Evolutionary conservation across 2,888 invertebrate genomes (phyloP).

Genomic region (Heliconius charithonia): DNA sequence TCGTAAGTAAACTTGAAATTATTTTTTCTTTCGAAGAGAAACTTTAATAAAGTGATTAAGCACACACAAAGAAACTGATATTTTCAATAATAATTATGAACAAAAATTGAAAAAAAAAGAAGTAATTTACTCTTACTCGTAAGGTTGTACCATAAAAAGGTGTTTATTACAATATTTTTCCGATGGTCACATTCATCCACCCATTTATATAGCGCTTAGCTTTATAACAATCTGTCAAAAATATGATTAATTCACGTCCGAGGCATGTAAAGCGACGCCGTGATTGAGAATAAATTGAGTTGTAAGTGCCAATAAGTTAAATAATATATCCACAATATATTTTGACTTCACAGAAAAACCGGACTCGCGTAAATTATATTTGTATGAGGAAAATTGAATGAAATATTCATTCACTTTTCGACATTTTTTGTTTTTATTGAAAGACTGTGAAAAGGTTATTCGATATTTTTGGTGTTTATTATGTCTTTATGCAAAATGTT

Average conservation of each 20-base stretch:
- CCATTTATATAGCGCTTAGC: slow-evolving; percentile 27
- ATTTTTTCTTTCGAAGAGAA: neutral
- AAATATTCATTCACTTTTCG: neutral
- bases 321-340: neutral
- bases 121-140: slow-evolving; percentile 7
- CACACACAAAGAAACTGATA: slow-evolving; percentile 1
- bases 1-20: neutral
- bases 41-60: slow-evolving; percentile 3
- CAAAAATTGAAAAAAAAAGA: slow-evolving; percentile 14
- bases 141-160: slow-evolving; percentile 10
- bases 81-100: slow-evolving; percentile 10
- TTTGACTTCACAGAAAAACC: slow-evolving; percentile 7
- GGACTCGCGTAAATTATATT: slow-evolving; percentile 12
- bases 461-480: neutral
- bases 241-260: slow-evolving; percentile 26
- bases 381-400: slow-evolving; percentile 17
- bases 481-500: neutral
- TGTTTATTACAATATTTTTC: slow-evolving; percentile 16
- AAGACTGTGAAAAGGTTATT: slow-evolving; percentile 2
- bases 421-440: neutral
- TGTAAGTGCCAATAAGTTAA: slow-evolving; percentile 25
- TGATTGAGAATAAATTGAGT: slow-evolving; percentile 28
- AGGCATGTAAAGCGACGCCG: slow-evolving; percentile 28
- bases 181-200: slow-evolving; percentile 21
- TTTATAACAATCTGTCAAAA: slow-evolving; percentile 24